Base-by-base conservation (phyloP, 2,888 invertebrate species). In the Cataglyphis albicans region DNA sequence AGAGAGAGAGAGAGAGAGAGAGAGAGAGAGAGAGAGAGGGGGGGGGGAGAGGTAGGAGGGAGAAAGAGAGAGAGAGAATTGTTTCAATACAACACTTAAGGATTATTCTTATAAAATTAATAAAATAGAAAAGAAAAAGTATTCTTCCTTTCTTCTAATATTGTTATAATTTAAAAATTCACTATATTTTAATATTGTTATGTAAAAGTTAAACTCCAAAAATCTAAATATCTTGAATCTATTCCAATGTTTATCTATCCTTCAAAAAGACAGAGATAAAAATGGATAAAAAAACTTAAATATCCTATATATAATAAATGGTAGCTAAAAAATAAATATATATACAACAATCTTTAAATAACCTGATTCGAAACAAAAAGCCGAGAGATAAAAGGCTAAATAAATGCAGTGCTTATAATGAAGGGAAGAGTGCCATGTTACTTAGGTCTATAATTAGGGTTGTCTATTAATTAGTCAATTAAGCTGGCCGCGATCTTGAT, bases 391-490 rank as follows among this genome's bases (percentile, higher is more conserved):
- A 80, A 76, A 81, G 75, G 29, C 21, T 68, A 25, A 75, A 80
- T 81, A 59, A 74, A 70, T 63, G 67, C 32, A 21, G 35, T 55
- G 76, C 29, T 83, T 81, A 84, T 83, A 89, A 83, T 82, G 86
- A 88, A 85, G 78, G 78, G 76, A 61, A 81, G 81, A 87, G 82
- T 83, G 86, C 89, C 85, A 86, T 84, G 82, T 88, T 84, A 88
- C 85, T 87, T 85, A 87, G 83, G 88, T 86, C 84, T 81, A 89
- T 93, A 93, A 93, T 93, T 93, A 92, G 91, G 90, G 87, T 84
- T 88, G 90, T 90, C 92, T 93, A 93, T 93, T 93, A 94, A 94
- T 93, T 93, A 93, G 92, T 92, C 91, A 93, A 93, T 93, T 93
- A 93, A 91, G 87, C 87, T 88, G 85, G 87, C 75, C 88, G 87